Percentiles rank a stretch among this genome's conserved stretches.
Conservation (phyloP, 23 tunicate species). For the Styela clava region DNA sequence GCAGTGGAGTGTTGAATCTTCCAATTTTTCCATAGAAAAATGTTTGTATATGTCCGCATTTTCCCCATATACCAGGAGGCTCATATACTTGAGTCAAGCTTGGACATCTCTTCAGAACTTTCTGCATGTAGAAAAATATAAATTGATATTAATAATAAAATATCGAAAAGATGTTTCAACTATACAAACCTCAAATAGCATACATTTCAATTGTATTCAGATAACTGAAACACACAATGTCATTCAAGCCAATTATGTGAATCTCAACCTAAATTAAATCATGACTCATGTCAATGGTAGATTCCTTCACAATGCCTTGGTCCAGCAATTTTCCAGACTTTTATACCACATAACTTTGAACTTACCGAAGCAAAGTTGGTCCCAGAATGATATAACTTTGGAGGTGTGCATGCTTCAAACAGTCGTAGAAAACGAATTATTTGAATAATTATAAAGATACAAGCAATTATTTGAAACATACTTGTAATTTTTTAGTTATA, state of each 20-base stretch:
- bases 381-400: slow-evolving; percentile 1
- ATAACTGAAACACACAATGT: too few species aligned
- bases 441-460: background rate
- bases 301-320: too few species aligned
- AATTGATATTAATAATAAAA: background rate
- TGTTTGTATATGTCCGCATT: slow-evolving; percentile 82
- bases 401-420: slow-evolving; percentile 5
- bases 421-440: slow-evolving; percentile 16
- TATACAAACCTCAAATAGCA: background rate
- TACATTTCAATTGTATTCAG: background rate
- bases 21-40: slow-evolving; percentile 80
- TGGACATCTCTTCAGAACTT: slow-evolving; percentile 54
- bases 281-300: too few species aligned
- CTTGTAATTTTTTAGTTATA: too few species aligned
- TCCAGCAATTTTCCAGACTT: too few species aligned
- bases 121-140: slow-evolving; percentile 44
- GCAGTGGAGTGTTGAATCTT: slow-evolving; percentile 53
- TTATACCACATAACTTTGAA: too few species aligned
- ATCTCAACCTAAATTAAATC: too few species aligned
- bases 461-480: background rate
- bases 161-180: background rate
- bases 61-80: slow-evolving; percentile 80
- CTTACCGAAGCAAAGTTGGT: background rate
- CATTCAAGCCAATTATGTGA: too few species aligned
- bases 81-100: slow-evolving; percentile 41